A percentile compares a stretch with the other conserved stretches of the same genome.
These are phyloP conservation scores for Meghimatium bilineatum DNA, from an alignment of 2,888 invertebrate genomes.

Conservation along the genomic window DNA sequence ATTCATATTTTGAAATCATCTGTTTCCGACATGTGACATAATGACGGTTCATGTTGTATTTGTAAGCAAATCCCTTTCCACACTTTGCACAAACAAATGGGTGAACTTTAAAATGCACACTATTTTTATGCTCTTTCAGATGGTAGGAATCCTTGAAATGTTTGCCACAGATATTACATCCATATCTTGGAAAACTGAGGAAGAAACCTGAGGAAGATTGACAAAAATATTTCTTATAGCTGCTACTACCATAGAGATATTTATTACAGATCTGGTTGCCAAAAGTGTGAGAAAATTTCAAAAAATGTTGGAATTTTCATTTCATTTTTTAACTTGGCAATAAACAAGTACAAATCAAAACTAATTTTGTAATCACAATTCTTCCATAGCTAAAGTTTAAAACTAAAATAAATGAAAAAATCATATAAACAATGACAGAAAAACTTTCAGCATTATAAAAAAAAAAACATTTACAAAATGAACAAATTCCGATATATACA, in stretches of 20 bases:
- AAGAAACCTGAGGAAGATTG: constrained; percentile 39
- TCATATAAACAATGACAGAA: too few relatives aligned
- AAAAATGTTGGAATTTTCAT: too few relatives aligned
- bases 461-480: too few relatives aligned
- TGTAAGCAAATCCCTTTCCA: constrained; percentile 43
- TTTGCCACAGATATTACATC: constrained; percentile 42
- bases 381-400: too few relatives aligned
- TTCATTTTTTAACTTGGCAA: too few relatives aligned
- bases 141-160: constrained; percentile 36
- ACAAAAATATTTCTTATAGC: constrained; percentile 27
- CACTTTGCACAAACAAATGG: constrained; percentile 36
- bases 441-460: too few relatives aligned
- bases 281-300: neutral
- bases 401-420: too few relatives aligned
- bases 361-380: too few relatives aligned
- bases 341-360: too few relatives aligned
- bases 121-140: constrained; percentile 43
- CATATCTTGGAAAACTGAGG: constrained; percentile 23
- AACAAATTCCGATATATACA: too few relatives aligned
- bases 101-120: constrained; percentile 35
- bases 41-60: constrained; percentile 36
- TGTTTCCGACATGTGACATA: neutral
- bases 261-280: neutral
- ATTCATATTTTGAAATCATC: neutral
- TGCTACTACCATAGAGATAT: neutral